phyloP scores from a whole-genome alignment of 1,140 invertebrate genomes.

The Heliconius eleuchia region DNA sequence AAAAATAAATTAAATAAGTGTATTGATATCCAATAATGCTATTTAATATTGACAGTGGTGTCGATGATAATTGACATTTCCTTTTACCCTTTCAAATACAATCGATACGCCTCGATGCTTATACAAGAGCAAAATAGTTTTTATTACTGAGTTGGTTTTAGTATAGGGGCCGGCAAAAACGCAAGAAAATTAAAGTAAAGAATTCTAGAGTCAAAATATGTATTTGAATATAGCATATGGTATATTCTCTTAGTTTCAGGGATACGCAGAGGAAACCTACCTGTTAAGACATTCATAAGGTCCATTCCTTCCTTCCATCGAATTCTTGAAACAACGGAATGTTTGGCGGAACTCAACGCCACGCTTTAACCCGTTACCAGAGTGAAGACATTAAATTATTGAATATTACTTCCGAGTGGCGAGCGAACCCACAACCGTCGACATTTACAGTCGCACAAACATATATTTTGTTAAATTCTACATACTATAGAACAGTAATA shows the following conservation, averaged over 20 bases:
- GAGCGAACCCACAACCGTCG: too few species aligned
- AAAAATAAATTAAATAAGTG: background rate
- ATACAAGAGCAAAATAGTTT: background rate
- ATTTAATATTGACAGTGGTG: slow-evolving; percentile 38
- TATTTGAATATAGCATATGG: too few species aligned
- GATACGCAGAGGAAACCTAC: too few species aligned
- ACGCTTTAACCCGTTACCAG: too few species aligned
- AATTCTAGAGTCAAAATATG: background rate
- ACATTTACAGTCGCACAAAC: too few species aligned
- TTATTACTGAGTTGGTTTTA: background rate
- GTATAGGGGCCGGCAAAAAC: background rate
- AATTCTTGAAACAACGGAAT: too few species aligned
- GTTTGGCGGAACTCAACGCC: too few species aligned
- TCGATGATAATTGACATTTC: slow-evolving; percentile 58
- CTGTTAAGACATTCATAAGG: too few species aligned
- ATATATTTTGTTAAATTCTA: background rate
- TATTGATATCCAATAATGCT: background rate
- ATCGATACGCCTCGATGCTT: slow-evolving; percentile 50
- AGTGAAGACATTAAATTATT: too few species aligned
- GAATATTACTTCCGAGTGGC: too few species aligned
- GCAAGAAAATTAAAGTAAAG: background rate
- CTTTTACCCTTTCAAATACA: slow-evolving; percentile 49
- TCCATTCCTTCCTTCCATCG: too few species aligned
- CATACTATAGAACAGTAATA: background rate
- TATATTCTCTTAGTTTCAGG: too few species aligned